Conservation (phyloP, 1,140 invertebrate species). For the Harpegnathos saltator region DNA sequence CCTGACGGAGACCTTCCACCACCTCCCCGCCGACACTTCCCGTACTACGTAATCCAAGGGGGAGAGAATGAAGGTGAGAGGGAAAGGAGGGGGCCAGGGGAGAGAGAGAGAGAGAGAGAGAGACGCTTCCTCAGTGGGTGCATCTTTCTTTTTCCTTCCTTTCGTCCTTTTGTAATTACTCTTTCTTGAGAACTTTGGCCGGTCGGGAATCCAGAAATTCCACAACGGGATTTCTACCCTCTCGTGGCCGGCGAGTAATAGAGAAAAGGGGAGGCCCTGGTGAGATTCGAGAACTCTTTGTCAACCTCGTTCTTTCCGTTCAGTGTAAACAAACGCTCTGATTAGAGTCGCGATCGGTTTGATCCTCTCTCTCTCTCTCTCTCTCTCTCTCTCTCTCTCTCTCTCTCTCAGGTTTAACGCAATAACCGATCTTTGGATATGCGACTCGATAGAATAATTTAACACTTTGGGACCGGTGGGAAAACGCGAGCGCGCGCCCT, state of each 20-base stretch:
- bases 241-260: neutral
- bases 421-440: too few species aligned
- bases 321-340: neutral
- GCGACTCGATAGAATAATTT: too few species aligned
- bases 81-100: too few species aligned
- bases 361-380: too few species aligned
- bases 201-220: slow-evolving; percentile 32
- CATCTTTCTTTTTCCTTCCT: slow-evolving; percentile 24
- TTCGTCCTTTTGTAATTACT: slow-evolving; percentile 13
- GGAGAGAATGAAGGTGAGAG: too few species aligned
- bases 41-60: slow-evolving; percentile 20
- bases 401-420: too few species aligned
- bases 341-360: neutral
- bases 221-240: slow-evolving; percentile 38
- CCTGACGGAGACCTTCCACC: slow-evolving; percentile 61
- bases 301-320: neutral
- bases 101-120: too few species aligned
- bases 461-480: too few species aligned
- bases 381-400: too few species aligned
- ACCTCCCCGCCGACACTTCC: neutral
- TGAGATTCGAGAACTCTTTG: slow-evolving; percentile 1
- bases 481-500: too few species aligned
- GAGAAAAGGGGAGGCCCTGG: neutral
- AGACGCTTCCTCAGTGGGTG: neutral
- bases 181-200: slow-evolving; percentile 37